phyloP scores from a whole-genome alignment of 2,113 vertebrate species.

The Balaeniceps rex region DNA sequence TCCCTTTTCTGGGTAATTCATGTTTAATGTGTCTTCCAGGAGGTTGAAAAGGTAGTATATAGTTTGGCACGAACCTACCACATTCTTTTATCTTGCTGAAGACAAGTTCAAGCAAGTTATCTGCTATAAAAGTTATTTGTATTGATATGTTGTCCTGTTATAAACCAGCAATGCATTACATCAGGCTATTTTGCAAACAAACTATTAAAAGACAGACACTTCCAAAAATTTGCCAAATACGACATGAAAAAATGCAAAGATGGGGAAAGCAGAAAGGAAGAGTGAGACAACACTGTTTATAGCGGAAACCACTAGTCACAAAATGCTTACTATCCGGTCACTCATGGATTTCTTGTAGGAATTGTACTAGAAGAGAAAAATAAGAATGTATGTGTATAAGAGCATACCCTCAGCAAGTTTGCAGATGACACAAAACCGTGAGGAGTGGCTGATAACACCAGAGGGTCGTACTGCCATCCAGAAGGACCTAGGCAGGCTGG shows the following conservation, averaged over 20 bases:
- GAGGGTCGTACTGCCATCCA: background rate
- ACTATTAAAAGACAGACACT: background rate
- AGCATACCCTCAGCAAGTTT: background rate
- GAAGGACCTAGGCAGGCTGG: background rate
- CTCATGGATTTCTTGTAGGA: background rate
- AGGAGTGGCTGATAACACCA: background rate
- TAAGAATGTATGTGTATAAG: background rate
- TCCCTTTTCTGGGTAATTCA: background rate
- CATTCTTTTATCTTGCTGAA: background rate
- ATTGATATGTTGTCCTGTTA: background rate
- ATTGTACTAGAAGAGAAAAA: background rate
- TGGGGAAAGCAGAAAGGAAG: background rate
- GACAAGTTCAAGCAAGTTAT: background rate
- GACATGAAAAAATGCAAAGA: background rate
- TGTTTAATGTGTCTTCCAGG: background rate
- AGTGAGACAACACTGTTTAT: background rate
- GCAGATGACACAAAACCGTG: background rate
- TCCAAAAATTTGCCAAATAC: background rate
- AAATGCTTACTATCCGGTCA: background rate
- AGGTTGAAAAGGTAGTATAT: background rate
- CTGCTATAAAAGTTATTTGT: background rate
- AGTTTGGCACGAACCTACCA: background rate
- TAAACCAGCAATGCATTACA: background rate
- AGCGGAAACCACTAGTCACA: background rate
- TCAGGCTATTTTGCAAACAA: background rate